Evolutionary conservation across 2,113 vertebrate species (phyloP).

Genomic region (Saguinus midas): DNA sequence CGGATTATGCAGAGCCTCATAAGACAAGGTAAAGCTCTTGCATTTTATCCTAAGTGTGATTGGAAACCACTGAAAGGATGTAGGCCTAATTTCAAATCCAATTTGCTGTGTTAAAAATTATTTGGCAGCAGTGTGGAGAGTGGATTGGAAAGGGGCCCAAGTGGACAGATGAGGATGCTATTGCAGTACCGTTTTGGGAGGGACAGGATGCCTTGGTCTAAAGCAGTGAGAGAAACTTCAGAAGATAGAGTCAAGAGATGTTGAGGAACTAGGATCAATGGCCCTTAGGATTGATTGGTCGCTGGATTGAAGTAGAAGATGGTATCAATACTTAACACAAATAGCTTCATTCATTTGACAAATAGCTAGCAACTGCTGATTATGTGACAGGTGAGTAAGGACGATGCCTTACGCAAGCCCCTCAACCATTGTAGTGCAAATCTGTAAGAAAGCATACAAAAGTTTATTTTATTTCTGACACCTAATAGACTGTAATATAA

Average conservation of each 20-base stretch:
- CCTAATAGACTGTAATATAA: neutral
- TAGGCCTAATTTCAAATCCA: neutral
- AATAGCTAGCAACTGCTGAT: neutral
- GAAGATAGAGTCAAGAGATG: neutral
- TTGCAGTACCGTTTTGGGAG: neutral
- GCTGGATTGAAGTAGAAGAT: neutral
- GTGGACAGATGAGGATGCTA: neutral
- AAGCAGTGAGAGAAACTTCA: neutral
- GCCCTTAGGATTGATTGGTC: neutral
- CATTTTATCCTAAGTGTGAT: neutral
- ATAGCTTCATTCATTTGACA: neutral
- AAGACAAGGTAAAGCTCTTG: neutral
- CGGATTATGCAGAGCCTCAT: neutral
- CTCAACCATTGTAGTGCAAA: neutral
- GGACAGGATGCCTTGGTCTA: neutral
- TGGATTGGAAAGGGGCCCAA: neutral
- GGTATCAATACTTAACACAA: neutral
- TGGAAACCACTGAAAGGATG: neutral
- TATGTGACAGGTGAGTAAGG: neutral
- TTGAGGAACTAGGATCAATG: neutral
- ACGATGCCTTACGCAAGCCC: neutral
- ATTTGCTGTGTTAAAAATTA: neutral
- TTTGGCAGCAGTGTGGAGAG: neutral
- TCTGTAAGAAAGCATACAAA: neutral
- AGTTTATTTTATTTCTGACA: conserved; percentile 18